phyloP scores from a whole-genome alignment of 2,797 vertebrate species.

The Tolypeutes matacus region DNA sequence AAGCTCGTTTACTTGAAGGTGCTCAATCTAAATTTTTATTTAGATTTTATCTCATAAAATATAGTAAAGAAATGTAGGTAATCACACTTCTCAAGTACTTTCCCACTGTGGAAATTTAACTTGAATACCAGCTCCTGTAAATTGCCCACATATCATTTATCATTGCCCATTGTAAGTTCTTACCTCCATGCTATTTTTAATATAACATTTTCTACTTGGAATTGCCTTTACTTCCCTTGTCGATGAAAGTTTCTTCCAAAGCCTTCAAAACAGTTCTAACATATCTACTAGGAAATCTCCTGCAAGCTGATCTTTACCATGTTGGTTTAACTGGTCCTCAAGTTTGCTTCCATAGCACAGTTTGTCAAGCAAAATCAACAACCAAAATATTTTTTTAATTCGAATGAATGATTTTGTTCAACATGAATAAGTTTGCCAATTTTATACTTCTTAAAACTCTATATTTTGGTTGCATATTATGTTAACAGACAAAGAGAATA shows the following conservation, averaged over 20 bases:
- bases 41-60: not conserved
- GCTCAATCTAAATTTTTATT: not conserved
- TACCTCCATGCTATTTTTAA: not conserved
- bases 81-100: not conserved
- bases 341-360: not conserved
- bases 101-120: not conserved
- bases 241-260: not conserved
- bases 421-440: not conserved
- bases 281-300: not conserved
- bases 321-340: not conserved
- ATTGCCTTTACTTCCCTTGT: not conserved
- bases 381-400: not conserved
- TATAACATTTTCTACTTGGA: not conserved
- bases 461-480: not conserved
- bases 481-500: not conserved
- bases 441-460: not conserved
- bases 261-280: not conserved
- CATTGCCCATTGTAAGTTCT: not conserved
- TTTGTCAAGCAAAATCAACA: not conserved
- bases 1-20: not conserved
- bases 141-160: not conserved
- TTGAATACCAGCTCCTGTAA: not conserved
- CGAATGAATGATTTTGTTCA: conserved; percentile 22
- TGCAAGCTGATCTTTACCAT: rapidly evolving
- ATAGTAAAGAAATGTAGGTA: not conserved